phyloP scores from a whole-genome alignment of 2,113 vertebrate species.

The Spermophilus dauricus region DNA sequence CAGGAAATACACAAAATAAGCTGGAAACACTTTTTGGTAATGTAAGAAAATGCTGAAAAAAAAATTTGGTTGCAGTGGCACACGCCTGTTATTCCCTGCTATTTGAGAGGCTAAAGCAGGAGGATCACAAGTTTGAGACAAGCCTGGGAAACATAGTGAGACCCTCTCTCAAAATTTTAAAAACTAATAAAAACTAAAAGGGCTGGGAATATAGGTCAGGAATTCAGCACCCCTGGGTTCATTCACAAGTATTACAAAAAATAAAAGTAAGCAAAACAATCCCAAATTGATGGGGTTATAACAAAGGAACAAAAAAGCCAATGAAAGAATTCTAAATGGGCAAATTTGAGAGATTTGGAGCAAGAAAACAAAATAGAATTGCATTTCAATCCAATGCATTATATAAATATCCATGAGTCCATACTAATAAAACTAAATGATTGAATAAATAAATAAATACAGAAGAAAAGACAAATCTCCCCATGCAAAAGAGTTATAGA shows the following conservation, averaged over 20 bases:
- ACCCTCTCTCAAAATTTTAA: too few relatives aligned
- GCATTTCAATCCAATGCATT: neutral
- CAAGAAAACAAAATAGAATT: conserved; percentile 15
- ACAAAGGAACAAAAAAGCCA: neutral
- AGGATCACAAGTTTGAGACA: too few relatives aligned
- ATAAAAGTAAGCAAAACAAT: neutral
- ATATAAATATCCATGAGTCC: neutral
- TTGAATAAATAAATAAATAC: neutral
- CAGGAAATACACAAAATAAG: neutral
- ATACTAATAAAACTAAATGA: conserved; percentile 12
- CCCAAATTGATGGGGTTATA: neutral
- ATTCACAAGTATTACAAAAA: too few relatives aligned
- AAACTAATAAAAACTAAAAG: too few relatives aligned
- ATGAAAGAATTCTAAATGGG: conserved; percentile 26
- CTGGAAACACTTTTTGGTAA: neutral
- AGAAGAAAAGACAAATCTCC: neutral
- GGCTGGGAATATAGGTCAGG: too few relatives aligned
- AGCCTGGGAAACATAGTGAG: too few relatives aligned
- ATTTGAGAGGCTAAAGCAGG: too few relatives aligned
- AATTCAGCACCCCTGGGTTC: too few relatives aligned
- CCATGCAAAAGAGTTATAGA: conserved; percentile 13
- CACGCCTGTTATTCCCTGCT: too few relatives aligned
- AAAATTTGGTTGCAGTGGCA: too few relatives aligned
- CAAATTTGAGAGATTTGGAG: neutral
- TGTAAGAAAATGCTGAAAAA: neutral